Percentiles rank a stretch among this genome's conserved stretches.
Conservation (phyloP, 2,113 vertebrate species). For the Entelurus aequoreus region DNA sequence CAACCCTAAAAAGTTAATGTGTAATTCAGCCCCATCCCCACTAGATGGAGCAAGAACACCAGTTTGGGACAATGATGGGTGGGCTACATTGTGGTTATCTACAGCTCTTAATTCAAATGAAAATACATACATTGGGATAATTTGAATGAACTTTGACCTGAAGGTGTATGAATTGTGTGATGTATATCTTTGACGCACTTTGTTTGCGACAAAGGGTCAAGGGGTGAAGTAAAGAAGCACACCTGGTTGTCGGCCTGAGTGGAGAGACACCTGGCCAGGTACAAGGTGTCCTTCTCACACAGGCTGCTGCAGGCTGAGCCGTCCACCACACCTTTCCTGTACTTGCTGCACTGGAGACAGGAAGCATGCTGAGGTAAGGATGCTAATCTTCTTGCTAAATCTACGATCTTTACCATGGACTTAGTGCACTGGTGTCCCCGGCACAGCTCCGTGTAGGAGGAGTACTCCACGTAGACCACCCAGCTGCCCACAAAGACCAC, state of each 20-base stretch:
- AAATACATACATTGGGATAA: no score
- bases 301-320: constrained; percentile 93
- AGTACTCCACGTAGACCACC: constrained; percentile 93
- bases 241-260: constrained; percentile 89
- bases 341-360: constrained; percentile 87
- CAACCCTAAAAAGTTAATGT: no score
- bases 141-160: no score
- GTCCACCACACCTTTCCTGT: constrained; percentile 89
- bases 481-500: constrained; percentile 94
- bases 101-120: no score
- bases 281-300: constrained; percentile 89
- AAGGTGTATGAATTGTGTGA: no score
- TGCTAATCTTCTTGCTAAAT: not conserved
- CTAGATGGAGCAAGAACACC: no score
- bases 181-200: no score
- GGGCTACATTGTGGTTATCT: no score
- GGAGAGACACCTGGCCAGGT: constrained; percentile 92
- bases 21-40: no score
- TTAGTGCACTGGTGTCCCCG: constrained; percentile 93
- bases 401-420: constrained; percentile 73
- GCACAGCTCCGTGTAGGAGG: constrained; percentile 92
- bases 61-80: no score
- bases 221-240: constrained; percentile 12
- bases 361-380: no score
- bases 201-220: no score